These are phyloP conservation scores for Butastur rufipennis DNA, from an alignment of 2,113 vertebrate species.

Conservation along the genomic window DNA sequence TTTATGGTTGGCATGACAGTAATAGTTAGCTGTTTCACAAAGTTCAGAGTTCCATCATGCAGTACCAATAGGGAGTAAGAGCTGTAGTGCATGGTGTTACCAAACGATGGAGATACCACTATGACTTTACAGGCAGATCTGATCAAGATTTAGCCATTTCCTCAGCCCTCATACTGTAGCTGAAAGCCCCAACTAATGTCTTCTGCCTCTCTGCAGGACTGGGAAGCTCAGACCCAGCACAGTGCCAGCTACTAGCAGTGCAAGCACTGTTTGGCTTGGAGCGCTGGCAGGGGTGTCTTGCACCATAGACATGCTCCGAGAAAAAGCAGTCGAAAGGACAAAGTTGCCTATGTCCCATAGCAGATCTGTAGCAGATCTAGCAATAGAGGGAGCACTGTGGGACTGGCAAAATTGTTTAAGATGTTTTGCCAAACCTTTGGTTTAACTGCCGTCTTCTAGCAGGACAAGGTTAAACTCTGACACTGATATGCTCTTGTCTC, in stretches of 20 bases:
- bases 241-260: rapidly evolving
- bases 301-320: neutral
- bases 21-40: neutral
- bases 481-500: neutral
- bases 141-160: neutral
- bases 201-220: neutral
- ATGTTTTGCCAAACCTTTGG: neutral
- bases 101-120: neutral
- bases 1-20: neutral
- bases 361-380: neutral
- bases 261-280: neutral
- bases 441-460: neutral
- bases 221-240: neutral
- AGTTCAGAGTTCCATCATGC: neutral
- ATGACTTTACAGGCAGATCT: neutral
- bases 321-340: neutral
- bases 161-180: neutral
- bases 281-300: neutral
- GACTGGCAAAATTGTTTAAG: neutral
- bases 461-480: neutral
- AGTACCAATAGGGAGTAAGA: neutral
- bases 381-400: neutral
- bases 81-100: neutral
- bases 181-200: neutral
- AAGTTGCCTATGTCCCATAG: neutral